Evolutionary conservation across 2,797 vertebrate species (phyloP).

Genomic region (Pseudopleuronectes americanus): DNA sequence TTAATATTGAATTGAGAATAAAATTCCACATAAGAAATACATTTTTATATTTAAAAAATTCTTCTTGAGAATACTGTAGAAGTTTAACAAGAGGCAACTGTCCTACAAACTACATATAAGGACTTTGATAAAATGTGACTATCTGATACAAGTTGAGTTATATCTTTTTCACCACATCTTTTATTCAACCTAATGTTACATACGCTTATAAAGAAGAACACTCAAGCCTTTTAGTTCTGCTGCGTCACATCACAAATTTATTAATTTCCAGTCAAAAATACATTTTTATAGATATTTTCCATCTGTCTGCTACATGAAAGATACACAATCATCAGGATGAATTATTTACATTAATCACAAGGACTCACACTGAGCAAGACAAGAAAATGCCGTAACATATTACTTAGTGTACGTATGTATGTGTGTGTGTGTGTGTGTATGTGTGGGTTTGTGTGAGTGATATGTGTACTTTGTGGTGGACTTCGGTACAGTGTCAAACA

Average conservation of each 20-base stretch:
- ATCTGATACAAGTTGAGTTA: not conserved
- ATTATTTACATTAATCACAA: slow-evolving; percentile 82
- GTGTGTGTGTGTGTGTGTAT: not conserved
- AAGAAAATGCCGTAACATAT: slow-evolving; percentile 9
- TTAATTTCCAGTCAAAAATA: slow-evolving; percentile 97
- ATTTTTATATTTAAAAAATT: not conserved
- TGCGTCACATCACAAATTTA: slow-evolving; percentile 96
- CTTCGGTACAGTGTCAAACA: slow-evolving; percentile 47
- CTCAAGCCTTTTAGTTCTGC: slow-evolving; percentile 64
- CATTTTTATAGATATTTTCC: slow-evolving; percentile 86
- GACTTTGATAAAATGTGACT: not conserved
- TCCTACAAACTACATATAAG: too few species aligned
- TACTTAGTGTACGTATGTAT: slow-evolving; percentile 22
- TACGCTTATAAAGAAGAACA: slow-evolving; percentile 12
- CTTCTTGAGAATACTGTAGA: too few species aligned
- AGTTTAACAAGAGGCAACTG: too few species aligned
- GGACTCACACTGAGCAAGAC: slow-evolving; percentile 64
- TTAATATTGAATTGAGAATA: not conserved
- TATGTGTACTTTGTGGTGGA: slow-evolving; percentile 15
- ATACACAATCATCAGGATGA: slow-evolving; percentile 75
- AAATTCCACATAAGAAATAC: not conserved
- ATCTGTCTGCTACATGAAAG: slow-evolving; percentile 85
- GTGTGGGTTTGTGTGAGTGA: not conserved
- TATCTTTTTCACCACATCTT: too few species aligned
- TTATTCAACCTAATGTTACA: too few species aligned